These are phyloP conservation scores for Drosophila koepferae DNA, from an alignment of 2,888 invertebrate genomes.

Conservation along the genomic window DNA sequence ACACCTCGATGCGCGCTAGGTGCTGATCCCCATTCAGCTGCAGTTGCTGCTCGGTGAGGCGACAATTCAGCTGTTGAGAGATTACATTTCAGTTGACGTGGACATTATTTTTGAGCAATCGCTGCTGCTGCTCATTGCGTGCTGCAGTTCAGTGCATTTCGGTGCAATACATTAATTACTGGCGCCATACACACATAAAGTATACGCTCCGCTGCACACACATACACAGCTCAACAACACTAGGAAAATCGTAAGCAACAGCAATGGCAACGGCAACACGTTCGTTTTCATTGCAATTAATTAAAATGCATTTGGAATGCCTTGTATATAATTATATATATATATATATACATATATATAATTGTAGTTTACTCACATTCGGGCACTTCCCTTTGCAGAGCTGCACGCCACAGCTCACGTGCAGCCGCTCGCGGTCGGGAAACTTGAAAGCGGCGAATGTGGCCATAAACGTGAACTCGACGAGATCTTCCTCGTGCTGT, in stretches of 20 bases:
- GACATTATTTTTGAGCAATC: slow-evolving; percentile 38
- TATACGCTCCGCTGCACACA: slow-evolving; percentile 57
- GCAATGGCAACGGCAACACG: slow-evolving; percentile 48
- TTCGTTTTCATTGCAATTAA: slow-evolving; percentile 77
- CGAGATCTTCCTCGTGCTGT: slow-evolving; percentile 83
- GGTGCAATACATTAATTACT: slow-evolving; percentile 81
- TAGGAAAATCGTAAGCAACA: background rate
- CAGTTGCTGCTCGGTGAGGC: slow-evolving; percentile 77
- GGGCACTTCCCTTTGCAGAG: slow-evolving; percentile 91
- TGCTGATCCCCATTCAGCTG: slow-evolving; percentile 83
- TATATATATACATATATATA: background rate
- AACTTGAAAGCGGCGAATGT: slow-evolving; percentile 94
- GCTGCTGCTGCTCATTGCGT: slow-evolving; percentile 14
- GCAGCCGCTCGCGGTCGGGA: slow-evolving; percentile 91
- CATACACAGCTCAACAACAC: background rate
- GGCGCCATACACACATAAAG: slow-evolving; percentile 43
- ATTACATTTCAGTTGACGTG: slow-evolving; percentile 29
- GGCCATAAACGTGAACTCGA: slow-evolving; percentile 85
- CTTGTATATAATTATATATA: background rate
- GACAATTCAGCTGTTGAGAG: slow-evolving; percentile 84
- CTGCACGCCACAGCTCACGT: slow-evolving; percentile 91
- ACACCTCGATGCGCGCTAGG: slow-evolving; percentile 88
- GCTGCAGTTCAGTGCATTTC: slow-evolving; percentile 79
- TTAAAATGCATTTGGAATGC: slow-evolving; percentile 55
- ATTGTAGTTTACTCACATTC: slow-evolving; percentile 85